A percentile compares a stretch with the other conserved stretches of the same genome.
Evolutionary conservation across 2,797 vertebrate genomes (phyloP).

Genomic region (Chelon auratus): DNA sequence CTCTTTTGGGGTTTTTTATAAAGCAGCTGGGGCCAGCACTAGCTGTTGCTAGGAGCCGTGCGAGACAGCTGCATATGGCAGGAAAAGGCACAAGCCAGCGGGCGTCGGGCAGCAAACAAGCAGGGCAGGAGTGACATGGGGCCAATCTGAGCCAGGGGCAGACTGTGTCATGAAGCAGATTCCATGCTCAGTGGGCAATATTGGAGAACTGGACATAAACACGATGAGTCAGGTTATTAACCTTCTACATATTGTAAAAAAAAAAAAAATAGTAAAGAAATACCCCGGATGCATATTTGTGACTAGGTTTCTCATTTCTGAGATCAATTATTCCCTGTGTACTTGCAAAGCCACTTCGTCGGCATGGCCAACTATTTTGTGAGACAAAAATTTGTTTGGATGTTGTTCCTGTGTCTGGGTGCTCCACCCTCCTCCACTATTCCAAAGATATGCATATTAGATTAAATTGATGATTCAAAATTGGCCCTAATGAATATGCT

Average conservation of each 20-base stretch:
- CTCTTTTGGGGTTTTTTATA: conserved; percentile 26
- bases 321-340: neutral
- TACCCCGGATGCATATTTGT: neutral
- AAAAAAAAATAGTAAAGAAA: neutral
- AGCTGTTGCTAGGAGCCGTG: conserved; percentile 62
- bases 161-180: conserved; percentile 13
- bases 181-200: conserved; percentile 14
- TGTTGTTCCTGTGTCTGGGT: too few relatives aligned
- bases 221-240: neutral
- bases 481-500: too few relatives aligned
- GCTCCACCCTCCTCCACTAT: too few relatives aligned
- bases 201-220: conserved; percentile 5
- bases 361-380: too few relatives aligned
- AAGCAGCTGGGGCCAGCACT: conserved; percentile 48
- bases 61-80: conserved; percentile 62
- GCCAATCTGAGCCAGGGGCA: conserved; percentile 36
- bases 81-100: conserved; percentile 50
- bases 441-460: too few relatives aligned
- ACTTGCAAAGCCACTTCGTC: neutral
- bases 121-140: conserved; percentile 37
- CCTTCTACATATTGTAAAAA: too few relatives aligned
- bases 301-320: neutral
- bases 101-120: conserved; percentile 42
- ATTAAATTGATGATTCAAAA: too few relatives aligned
- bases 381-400: too few relatives aligned